phyloP scores from a whole-genome alignment of 2,888 invertebrate genomes.

The Rotaria macrura region DNA sequence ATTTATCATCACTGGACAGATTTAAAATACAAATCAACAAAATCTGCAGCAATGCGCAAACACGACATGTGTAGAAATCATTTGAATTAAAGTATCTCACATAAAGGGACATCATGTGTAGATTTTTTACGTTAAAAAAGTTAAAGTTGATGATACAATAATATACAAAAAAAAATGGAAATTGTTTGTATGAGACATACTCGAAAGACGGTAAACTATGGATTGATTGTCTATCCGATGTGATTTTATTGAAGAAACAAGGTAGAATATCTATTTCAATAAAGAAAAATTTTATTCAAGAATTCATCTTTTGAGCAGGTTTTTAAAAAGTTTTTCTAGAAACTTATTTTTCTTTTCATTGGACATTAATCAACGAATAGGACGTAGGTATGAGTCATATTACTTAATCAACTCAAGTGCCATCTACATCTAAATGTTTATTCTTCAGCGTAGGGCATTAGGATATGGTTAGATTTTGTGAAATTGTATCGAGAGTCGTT shows the following conservation, averaged over 20 bases:
- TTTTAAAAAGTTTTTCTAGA: neutral
- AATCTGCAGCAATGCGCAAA: neutral
- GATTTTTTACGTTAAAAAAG: neutral
- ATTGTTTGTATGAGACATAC: neutral
- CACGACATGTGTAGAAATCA: neutral
- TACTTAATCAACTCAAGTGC: too few relatives aligned
- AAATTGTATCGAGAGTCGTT: too few relatives aligned
- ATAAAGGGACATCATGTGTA: neutral
- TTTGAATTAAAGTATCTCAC: neutral
- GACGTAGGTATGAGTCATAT: neutral
- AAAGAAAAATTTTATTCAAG: neutral
- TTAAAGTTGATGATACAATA: neutral
- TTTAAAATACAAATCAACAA: neutral
- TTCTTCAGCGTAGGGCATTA: too few relatives aligned
- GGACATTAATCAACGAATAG: neutral
- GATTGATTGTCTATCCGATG: neutral
- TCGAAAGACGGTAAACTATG: neutral
- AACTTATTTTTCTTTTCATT: neutral
- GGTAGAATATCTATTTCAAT: neutral
- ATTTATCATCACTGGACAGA: neutral
- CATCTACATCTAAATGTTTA: too few relatives aligned
- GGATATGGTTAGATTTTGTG: too few relatives aligned
- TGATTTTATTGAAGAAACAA: neutral
- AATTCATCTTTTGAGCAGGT: neutral
- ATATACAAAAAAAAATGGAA: constrained; percentile 1